Percentiles rank a stretch among this genome's conserved stretches.
phyloP scores from a whole-genome alignment of 2,797 vertebrate species.

The Artibeus lituratus region DNA sequence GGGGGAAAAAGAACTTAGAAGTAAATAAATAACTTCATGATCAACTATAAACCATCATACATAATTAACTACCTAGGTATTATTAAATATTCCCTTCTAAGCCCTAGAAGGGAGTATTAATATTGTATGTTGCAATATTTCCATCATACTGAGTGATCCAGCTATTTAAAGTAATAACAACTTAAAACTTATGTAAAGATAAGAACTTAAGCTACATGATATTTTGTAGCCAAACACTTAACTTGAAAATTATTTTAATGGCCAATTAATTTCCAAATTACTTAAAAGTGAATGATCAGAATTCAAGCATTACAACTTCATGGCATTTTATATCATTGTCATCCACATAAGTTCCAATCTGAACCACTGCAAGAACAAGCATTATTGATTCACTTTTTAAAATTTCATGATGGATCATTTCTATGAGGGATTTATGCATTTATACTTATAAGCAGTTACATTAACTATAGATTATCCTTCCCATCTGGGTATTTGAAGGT shows the following conservation, averaged over 20 bases:
- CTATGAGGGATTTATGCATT: neutral
- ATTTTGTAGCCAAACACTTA: neutral
- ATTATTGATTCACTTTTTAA: neutral
- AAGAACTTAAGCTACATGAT: neutral
- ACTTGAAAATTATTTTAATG: constrained; percentile 3
- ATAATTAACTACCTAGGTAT: constrained; percentile 14
- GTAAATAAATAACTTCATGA: constrained; percentile 11
- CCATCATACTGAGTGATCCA: neutral
- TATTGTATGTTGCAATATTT: neutral
- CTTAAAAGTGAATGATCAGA: neutral
- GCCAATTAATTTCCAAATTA: neutral
- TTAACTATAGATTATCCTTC: neutral
- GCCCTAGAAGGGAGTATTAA: constrained; percentile 10
- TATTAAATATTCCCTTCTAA: neutral
- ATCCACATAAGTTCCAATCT: neutral
- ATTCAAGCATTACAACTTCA: neutral
- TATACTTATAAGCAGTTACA: neutral
- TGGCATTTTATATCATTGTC: neutral
- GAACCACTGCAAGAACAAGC: neutral
- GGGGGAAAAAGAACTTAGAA: neutral
- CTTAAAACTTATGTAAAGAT: neutral
- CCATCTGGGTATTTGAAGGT: neutral
- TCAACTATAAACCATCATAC: neutral
- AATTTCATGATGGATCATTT: neutral
- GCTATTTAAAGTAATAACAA: neutral